phyloP scores from a whole-genome alignment of 2,113 vertebrate genomes.

The Penelope pileata region DNA sequence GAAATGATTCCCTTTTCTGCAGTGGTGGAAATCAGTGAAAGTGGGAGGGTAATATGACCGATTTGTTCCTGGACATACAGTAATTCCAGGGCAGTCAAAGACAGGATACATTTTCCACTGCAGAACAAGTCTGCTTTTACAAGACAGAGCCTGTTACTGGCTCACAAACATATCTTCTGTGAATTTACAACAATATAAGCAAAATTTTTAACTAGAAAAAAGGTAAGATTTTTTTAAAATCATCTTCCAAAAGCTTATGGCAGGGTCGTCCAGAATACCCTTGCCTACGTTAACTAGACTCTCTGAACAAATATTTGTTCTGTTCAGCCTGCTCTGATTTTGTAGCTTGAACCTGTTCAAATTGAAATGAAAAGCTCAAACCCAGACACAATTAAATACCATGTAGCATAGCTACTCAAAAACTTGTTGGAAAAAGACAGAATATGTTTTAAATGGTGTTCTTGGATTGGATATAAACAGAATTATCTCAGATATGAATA shows the following conservation, averaged over 20 bases:
- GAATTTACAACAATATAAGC: constrained; percentile 30
- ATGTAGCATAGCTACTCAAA: not conserved
- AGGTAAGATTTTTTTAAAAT: not conserved
- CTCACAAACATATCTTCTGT: constrained; percentile 29
- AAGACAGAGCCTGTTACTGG: not conserved
- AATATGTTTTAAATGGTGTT: not conserved
- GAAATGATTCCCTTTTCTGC: not conserved
- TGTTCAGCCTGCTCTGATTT: not conserved
- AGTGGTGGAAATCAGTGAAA: not conserved
- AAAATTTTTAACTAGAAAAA: constrained; percentile 40
- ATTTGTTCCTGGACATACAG: not conserved
- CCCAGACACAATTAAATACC: not conserved
- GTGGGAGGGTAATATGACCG: not conserved
- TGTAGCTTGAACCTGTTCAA: not conserved
- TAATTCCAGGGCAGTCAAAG: not conserved
- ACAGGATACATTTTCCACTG: not conserved
- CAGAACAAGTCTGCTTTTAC: not conserved
- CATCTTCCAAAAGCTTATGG: not conserved
- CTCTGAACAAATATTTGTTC: not conserved
- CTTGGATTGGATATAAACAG: not conserved
- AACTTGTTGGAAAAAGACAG: not conserved
- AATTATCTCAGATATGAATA: not conserved
- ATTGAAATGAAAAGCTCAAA: not conserved
- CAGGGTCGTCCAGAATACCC: not conserved
- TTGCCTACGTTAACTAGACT: not conserved